Percentiles rank a stretch among this genome's conserved stretches.
phyloP scores from a whole-genome alignment of 2,797 vertebrate genomes.

The Cossypha polioptera region DNA sequence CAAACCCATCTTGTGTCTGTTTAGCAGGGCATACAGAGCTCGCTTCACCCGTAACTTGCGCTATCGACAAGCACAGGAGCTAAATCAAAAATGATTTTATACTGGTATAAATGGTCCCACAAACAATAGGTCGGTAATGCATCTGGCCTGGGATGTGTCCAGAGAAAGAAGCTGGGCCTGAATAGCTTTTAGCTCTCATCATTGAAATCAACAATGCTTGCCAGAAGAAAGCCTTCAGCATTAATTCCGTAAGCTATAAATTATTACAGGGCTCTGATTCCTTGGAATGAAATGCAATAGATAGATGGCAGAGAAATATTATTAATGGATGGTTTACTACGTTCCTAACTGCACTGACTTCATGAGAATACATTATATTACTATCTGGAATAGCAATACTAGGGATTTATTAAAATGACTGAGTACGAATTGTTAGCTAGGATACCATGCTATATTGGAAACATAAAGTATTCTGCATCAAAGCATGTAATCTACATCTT shows the following conservation, averaged over 20 bases:
- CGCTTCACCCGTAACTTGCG: fast-evolving
- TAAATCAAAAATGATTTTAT: background rate
- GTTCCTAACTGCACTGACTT: slow-evolving; percentile 54
- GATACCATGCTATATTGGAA: slow-evolving; percentile 74
- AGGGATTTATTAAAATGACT: slow-evolving; percentile 70
- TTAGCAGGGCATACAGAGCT: background rate
- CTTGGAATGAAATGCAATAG: slow-evolving; percentile 43
- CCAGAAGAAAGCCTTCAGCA: slow-evolving; percentile 44
- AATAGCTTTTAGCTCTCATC: slow-evolving; percentile 32
- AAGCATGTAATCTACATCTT: slow-evolving; percentile 73
- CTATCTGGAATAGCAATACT: slow-evolving; percentile 63
- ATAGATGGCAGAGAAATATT: slow-evolving; percentile 49
- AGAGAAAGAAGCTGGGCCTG: background rate
- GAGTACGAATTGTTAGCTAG: slow-evolving; percentile 67
- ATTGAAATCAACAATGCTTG: background rate
- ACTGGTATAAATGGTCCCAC: background rate
- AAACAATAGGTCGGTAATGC: background rate
- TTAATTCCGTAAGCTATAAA: slow-evolving; percentile 20
- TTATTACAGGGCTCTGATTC: slow-evolving; percentile 31
- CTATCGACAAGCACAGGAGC: background rate
- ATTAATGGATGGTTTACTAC: slow-evolving; percentile 61
- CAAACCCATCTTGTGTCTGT: background rate
- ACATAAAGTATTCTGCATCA: slow-evolving; percentile 79
- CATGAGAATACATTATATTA: slow-evolving; percentile 62
- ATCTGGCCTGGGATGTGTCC: background rate